Percentiles rank a stretch among this genome's conserved stretches.
These are phyloP conservation scores for Microplitis manilae DNA, from an alignment of 2,888 invertebrate genomes.

Conservation along the genomic window DNA sequence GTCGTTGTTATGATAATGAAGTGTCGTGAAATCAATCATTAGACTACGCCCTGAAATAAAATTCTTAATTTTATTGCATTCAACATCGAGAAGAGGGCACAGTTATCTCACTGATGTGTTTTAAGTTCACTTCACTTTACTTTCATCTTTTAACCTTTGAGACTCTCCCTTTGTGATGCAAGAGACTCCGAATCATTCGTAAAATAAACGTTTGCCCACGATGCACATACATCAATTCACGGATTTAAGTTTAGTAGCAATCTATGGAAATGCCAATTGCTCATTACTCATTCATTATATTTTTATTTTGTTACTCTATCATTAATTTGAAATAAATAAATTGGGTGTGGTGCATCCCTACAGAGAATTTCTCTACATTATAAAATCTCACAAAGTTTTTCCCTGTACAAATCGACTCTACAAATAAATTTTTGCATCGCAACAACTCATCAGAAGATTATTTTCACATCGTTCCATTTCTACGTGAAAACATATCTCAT, in stretches of 20 bases:
- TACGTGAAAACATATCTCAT: too few relatives aligned
- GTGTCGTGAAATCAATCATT: constrained; percentile 13
- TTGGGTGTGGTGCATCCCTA: too few relatives aligned
- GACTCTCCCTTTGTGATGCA: constrained; percentile 42
- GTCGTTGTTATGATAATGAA: not conserved
- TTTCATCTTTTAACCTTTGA: constrained; percentile 66
- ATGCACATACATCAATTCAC: not conserved
- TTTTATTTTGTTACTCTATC: not conserved
- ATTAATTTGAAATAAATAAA: not conserved
- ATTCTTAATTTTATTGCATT: not conserved
- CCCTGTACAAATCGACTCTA: too few relatives aligned
- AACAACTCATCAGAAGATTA: too few relatives aligned
- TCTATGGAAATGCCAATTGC: not conserved
- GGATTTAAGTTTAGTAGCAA: not conserved
- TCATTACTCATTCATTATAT: constrained; percentile 2
- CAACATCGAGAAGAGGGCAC: too few relatives aligned
- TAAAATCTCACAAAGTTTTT: too few relatives aligned
- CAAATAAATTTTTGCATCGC: too few relatives aligned
- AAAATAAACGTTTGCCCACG: constrained; percentile 8
- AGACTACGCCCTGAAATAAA: constrained; percentile 30
- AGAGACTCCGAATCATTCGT: constrained; percentile 28
- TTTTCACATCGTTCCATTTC: too few relatives aligned
- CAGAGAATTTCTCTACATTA: too few relatives aligned
- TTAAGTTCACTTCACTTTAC: constrained; percentile 54
- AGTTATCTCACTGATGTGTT: not conserved